Conservation (phyloP, 2,113 vertebrate species). For the Ctenomys sociabilis region DNA sequence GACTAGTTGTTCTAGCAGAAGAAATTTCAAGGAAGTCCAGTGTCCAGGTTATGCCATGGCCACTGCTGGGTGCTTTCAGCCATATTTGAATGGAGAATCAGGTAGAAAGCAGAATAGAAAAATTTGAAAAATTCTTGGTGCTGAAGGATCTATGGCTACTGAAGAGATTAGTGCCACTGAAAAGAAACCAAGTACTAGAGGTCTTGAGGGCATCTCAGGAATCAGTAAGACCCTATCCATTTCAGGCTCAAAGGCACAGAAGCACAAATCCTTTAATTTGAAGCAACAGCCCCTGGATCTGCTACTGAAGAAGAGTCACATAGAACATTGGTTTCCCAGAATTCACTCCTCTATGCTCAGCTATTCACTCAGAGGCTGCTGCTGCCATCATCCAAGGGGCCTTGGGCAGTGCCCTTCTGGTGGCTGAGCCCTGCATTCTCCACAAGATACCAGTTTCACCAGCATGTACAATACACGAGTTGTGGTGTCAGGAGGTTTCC, state of each 20-base stretch:
- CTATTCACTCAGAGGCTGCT: background rate
- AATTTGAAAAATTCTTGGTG: background rate
- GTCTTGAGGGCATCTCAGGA: background rate
- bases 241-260: background rate
- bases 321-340: background rate
- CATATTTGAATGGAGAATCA: background rate
- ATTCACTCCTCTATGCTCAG: background rate
- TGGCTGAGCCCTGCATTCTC: background rate
- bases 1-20: background rate
- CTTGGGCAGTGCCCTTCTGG: background rate
- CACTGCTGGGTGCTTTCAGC: background rate
- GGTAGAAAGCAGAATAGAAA: background rate
- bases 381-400: background rate
- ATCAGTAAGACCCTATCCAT: background rate
- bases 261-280: background rate
- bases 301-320: background rate
- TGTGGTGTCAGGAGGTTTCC: background rate
- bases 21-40: background rate
- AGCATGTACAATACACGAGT: background rate
- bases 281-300: background rate
- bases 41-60: background rate
- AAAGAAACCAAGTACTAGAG: background rate
- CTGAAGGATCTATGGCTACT: background rate
- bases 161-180: background rate
- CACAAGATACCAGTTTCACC: background rate